Evolutionary conservation across 2,888 invertebrate genomes (phyloP), one percentile per base, ranked within the genome.

Genomic region (Nycteola revayana): DNA sequence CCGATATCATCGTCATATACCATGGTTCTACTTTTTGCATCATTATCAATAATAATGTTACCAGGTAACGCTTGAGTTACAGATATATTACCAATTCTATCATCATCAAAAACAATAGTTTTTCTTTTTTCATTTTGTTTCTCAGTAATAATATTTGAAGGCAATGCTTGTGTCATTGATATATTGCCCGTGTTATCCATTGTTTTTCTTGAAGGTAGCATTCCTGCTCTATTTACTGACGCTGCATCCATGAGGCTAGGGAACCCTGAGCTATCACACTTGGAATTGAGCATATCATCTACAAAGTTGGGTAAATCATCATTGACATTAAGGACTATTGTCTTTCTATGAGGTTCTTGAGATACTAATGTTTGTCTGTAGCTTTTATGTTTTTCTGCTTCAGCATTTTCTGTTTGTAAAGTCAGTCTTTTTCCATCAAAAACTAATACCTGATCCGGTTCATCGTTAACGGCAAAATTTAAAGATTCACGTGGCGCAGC

Each of bases 341-440:
- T 74, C 58, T 78, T 81, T 10, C 76, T 66, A 27, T 70, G 62
- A 1, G 64, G 66, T 0, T 46, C 44, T 23, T 44, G 55, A 4
- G 31, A 9, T 21, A 40, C 28, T 1, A 64, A 28, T 7, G 51
- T 62, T 34, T 63, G 53, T 7, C 53, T 57, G 23, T 48, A 60
- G 30, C 61, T 50, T 3, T 51, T 46, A 6, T 56, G 25, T 18
- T 49, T 46, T 6, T 56, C 28, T 21, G 49, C 36, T 5, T 57
- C 44, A 7, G 49, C 39, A 9, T 38, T 56, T 21, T 73, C 64
- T 0, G 69, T 61, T 47, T 85, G 74, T 17, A 82, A 29, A 7
- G 69, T 75, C 14, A 85, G 50, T 35, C 69, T 66, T 47, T 81
- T 84, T 0, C 87, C 86, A 47, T 85, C 85, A 47, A 83, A 86